Evolutionary conservation across 2,113 vertebrate species (phyloP).

Genomic region (Passer domesticus): DNA sequence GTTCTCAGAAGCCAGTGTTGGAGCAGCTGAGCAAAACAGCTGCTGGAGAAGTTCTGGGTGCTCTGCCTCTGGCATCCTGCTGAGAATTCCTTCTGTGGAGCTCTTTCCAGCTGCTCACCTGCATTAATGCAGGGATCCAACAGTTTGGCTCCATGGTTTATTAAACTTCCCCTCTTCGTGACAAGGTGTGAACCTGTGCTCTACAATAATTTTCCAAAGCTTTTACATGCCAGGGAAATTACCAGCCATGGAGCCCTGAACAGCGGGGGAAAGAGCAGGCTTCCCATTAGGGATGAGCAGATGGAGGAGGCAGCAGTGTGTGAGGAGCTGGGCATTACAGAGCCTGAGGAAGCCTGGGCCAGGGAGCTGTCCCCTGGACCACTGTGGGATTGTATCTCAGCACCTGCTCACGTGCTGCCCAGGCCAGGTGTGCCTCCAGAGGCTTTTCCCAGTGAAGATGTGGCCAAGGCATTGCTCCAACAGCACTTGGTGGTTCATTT

Average conservation of each 20-base stretch:
- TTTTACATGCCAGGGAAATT: constrained; percentile 34
- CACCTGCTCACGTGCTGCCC: not conserved
- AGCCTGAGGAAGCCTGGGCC: not conserved
- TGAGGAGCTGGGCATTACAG: not conserved
- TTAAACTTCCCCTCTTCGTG: constrained; percentile 20
- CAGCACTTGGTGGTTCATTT: not conserved
- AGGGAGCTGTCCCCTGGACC: not conserved
- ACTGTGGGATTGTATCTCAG: rapidly evolving
- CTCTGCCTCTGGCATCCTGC: not conserved
- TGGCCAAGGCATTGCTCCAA: not conserved
- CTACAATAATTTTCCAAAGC: constrained; percentile 15
- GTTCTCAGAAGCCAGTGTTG: not conserved
- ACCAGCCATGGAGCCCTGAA: not conserved
- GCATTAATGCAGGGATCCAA: not conserved
- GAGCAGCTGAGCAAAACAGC: constrained; percentile 14
- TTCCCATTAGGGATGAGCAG: not conserved
- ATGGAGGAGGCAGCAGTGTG: not conserved
- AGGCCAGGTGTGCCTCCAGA: not conserved
- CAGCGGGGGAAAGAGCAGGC: not conserved
- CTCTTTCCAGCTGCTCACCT: not conserved
- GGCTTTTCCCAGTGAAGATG: not conserved
- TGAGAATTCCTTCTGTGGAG: not conserved
- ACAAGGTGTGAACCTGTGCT: constrained; percentile 42
- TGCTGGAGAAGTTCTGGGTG: constrained; percentile 16
- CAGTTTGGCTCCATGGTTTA: constrained; percentile 32